Evolutionary conservation across 1,140 invertebrate species (phyloP).

Genomic region (Drosophila nebulosa): DNA sequence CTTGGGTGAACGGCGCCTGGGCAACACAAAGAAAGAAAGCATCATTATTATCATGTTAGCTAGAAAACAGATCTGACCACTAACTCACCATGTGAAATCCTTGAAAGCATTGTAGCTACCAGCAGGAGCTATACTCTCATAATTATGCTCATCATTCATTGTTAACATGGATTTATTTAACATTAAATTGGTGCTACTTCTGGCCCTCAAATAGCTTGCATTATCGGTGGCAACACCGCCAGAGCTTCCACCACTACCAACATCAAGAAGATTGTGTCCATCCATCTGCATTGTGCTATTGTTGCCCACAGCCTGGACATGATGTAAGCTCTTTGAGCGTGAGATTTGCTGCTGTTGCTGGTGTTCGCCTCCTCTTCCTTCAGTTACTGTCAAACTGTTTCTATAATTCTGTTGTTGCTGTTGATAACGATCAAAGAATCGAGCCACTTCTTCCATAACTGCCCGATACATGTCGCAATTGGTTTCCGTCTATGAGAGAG

Average conservation of each 20-base stretch:
- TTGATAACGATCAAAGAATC: constrained; percentile 87
- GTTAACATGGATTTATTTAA: constrained; percentile 63
- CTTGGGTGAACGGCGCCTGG: constrained; percentile 74
- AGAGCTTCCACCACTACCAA: constrained; percentile 13
- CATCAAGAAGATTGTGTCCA: constrained; percentile 26
- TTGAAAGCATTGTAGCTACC: constrained; percentile 81
- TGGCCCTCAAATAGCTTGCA: constrained; percentile 73
- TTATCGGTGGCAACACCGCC: constrained; percentile 33
- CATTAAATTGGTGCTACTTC: constrained; percentile 79
- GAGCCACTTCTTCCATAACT: constrained; percentile 89
- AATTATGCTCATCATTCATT: constrained; percentile 68
- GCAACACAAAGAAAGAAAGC: too few relatives aligned
- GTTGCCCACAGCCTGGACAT: constrained; percentile 78
- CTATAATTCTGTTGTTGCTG: constrained; percentile 45
- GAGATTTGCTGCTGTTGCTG: constrained; percentile 65
- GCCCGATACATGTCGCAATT: constrained; percentile 90
- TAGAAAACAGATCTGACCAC: not conserved
- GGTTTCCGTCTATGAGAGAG: constrained; percentile 84
- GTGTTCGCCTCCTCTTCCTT: constrained; percentile 3
- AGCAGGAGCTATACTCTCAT: constrained; percentile 64
- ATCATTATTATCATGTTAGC: too few relatives aligned
- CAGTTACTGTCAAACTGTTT: constrained; percentile 22
- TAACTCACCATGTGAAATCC: constrained; percentile 82
- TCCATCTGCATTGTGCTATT: constrained; percentile 38
- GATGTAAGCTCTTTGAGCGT: constrained; percentile 82